Base-by-base conservation (phyloP, 2,797 vertebrate genomes). In the Danio tinwini region DNA sequence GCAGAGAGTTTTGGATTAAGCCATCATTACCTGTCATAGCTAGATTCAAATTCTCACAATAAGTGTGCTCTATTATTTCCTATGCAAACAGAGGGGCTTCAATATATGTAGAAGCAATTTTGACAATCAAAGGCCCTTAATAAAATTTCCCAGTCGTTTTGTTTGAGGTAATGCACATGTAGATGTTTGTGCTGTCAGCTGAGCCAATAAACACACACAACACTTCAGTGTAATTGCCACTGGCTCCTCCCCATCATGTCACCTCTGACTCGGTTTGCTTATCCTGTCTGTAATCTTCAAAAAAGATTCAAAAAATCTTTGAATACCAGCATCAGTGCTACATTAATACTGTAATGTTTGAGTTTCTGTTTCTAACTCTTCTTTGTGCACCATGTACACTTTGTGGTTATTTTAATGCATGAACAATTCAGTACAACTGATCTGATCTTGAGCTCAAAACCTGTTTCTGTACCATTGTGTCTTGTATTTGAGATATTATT, bases 131-230 rank as follows among this genome's bases (percentile, higher is more conserved):
- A 62, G 55, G 39, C 56, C 16, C 37, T 40, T 50, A 59, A 61
- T 78, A 63, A n/a, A 50, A 62, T 21, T 50, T 44, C 55, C 12
- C 16, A 47, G 16, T 49, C 8, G 72, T 21, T 21, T 13, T 82
- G 55, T 78, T 81, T 74, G 16, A 61, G 50, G 82, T 10, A 65
- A 70, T 75, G 45, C 62, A 67, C 42, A 39, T 47, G 61, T 13
- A 61, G 45, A 80, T 80, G 50, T 64, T 76, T 65, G 77, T 78
- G 72, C 87, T 67, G 74, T 88, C 84, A 84, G 84, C 75, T 85
- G 81, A 82, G 71, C 78, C 68, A 86, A 76, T 81, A 83, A n/a
- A 64, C 67, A 71, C 8, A 71, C 61, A 70, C 68, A 68, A 63
- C 17, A 44, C 19, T 42, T 64, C 7, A 76, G 42, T n/a, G 62